Evolutionary conservation across 2,888 invertebrate species (phyloP).

Genomic region (Ophonus ardosiacus): DNA sequence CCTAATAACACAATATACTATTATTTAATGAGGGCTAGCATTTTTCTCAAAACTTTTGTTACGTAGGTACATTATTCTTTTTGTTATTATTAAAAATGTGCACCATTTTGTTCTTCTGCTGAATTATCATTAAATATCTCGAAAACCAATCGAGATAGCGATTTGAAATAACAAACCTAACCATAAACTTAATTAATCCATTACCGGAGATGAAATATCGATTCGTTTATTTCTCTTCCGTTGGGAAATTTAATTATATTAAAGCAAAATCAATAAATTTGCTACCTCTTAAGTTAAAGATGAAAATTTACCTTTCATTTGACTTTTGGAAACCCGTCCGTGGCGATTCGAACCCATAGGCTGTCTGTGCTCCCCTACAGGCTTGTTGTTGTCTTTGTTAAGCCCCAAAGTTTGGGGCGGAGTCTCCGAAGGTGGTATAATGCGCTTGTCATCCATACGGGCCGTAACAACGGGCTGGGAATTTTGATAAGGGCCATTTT

Average conservation of each 20-base stretch:
- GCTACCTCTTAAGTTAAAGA: background rate
- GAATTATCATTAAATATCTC: too few relatives aligned
- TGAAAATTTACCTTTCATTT: constrained; percentile 85
- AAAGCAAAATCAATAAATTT: background rate
- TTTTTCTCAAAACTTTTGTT: too few relatives aligned
- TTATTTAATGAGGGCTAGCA: too few relatives aligned
- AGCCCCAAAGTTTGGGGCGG: background rate
- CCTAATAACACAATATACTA: too few relatives aligned
- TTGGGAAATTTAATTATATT: background rate
- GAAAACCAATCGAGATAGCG: too few relatives aligned
- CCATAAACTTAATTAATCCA: background rate
- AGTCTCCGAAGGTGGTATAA: constrained; percentile 60
- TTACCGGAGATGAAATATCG: background rate
- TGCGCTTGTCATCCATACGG: constrained; percentile 63
- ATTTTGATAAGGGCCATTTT: constrained; percentile 53
- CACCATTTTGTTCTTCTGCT: too few relatives aligned
- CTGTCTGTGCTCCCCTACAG: constrained; percentile 65
- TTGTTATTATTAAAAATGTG: too few relatives aligned
- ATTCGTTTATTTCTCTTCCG: background rate
- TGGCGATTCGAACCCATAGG: constrained; percentile 71
- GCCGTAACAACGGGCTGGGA: constrained; percentile 60
- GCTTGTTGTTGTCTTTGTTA: too few relatives aligned
- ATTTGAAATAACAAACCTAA: background rate
- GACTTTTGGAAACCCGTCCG: constrained; percentile 81
- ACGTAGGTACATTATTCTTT: too few relatives aligned